A percentile compares a stretch with the other conserved stretches of the same genome.
phyloP scores from a whole-genome alignment of 1,140 invertebrate genomes.

The Apis cerana region DNA sequence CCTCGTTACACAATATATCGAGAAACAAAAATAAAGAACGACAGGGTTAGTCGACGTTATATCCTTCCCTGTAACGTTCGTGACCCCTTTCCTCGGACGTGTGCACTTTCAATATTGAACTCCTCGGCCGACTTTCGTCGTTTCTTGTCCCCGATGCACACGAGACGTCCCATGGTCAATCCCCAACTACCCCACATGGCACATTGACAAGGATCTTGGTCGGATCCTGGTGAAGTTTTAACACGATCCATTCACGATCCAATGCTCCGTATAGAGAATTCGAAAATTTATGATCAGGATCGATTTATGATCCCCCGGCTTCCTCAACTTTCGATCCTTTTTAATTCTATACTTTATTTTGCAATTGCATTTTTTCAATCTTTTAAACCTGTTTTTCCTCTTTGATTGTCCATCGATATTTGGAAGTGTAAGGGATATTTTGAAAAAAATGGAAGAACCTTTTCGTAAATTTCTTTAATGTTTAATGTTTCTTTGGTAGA shows the following conservation, averaged over 20 bases:
- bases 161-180: slow-evolving; percentile 8
- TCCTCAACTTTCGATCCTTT: background rate
- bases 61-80: background rate
- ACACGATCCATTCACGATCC: background rate
- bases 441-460: too few species aligned
- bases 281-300: slow-evolving; percentile 2
- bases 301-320: background rate
- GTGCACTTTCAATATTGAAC: slow-evolving; percentile 32
- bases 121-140: background rate
- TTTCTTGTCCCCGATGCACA: background rate
- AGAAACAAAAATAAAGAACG: background rate
- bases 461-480: too few species aligned
- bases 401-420: background rate
- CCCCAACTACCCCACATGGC: background rate
- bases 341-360: background rate
- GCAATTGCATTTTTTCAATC: background rate
- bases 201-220: background rate
- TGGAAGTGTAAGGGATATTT: too few species aligned
- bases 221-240: background rate
- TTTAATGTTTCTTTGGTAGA: too few species aligned
- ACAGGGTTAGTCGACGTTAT: background rate
- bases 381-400: too few species aligned
- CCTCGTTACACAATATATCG: slow-evolving; percentile 9
- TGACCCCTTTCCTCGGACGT: background rate
- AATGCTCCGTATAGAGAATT: background rate